phyloP scores from a whole-genome alignment of 2,797 vertebrate genomes.

The Hypotaenidia philippensis region DNA sequence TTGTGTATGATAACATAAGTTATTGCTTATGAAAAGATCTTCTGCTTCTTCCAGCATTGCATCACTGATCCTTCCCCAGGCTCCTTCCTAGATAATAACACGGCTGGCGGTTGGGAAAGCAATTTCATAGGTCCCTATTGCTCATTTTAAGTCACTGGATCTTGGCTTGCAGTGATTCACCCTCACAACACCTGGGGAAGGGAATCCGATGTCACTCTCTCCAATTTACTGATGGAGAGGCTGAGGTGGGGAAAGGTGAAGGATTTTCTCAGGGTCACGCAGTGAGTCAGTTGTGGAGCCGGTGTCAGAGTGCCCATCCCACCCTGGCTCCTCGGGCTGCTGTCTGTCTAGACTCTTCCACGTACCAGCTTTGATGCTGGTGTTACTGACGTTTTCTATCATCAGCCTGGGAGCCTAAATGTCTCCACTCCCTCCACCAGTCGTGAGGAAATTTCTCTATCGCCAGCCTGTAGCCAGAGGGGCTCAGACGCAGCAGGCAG shows the following conservation, averaged over 20 bases:
- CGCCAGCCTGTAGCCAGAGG: accelerated
- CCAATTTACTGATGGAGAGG: background rate
- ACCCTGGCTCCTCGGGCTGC: background rate
- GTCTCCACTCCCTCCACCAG: background rate
- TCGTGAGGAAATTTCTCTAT: background rate
- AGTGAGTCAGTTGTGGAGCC: background rate
- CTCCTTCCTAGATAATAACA: conserved; percentile 20
- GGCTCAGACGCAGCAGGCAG: background rate
- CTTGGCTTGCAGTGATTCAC: conserved; percentile 34
- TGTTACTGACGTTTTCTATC: background rate
- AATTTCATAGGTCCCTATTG: conserved; percentile 33
- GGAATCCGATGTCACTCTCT: conserved; percentile 19
- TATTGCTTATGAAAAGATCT: background rate
- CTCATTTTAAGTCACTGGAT: background rate
- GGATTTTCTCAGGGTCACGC: conserved; percentile 43
- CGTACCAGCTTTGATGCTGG: conserved; percentile 8
- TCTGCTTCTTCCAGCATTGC: accelerated
- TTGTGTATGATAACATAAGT: background rate
- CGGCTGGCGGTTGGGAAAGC: background rate
- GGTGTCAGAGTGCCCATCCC: accelerated
- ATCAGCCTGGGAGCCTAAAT: accelerated
- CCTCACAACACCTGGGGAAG: conserved; percentile 4
- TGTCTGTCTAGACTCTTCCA: conserved; percentile 14
- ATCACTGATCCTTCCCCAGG: background rate
- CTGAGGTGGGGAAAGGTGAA: conserved; percentile 27